A percentile compares a stretch with the other conserved stretches of the same genome.
Evolutionary conservation across 2,113 vertebrate species (phyloP).

Genomic region (Poicephalus gulielmi): DNA sequence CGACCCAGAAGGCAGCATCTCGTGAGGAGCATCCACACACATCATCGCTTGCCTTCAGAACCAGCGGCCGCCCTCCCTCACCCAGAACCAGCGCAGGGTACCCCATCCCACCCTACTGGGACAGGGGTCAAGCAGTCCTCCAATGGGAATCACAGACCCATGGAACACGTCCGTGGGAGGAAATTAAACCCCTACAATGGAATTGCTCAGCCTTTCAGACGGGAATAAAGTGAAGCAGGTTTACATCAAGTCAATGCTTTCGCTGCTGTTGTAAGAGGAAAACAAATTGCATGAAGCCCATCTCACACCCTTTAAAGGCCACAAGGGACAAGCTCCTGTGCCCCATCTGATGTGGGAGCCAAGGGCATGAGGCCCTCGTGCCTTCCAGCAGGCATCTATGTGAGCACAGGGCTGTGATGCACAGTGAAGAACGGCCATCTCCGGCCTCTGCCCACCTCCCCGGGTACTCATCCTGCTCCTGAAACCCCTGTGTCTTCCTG

Average conservation of each 20-base stretch:
- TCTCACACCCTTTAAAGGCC: neutral
- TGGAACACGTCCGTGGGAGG: rapidly evolving
- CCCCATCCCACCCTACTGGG: neutral
- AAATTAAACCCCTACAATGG: rapidly evolving
- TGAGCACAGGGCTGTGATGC: neutral
- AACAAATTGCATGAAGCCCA: neutral
- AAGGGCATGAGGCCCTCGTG: neutral
- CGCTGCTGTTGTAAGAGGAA: rapidly evolving
- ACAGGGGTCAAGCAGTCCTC: neutral
- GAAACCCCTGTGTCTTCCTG: neutral
- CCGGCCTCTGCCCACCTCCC: neutral
- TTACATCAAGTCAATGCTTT: neutral
- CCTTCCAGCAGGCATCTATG: neutral
- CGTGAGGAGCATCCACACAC: neutral
- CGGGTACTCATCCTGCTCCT: neutral
- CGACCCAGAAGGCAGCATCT: neutral
- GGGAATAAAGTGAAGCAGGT: neutral
- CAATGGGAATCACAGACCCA: neutral
- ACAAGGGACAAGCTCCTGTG: rapidly evolving
- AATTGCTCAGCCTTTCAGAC: neutral
- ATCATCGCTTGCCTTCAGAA: neutral
- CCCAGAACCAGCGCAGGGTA: neutral
- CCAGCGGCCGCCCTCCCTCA: neutral
- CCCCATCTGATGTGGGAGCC: neutral
- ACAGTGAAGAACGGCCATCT: neutral